phyloP scores from a whole-genome alignment of 2,797 vertebrate species.

The Paguma larvata region DNA sequence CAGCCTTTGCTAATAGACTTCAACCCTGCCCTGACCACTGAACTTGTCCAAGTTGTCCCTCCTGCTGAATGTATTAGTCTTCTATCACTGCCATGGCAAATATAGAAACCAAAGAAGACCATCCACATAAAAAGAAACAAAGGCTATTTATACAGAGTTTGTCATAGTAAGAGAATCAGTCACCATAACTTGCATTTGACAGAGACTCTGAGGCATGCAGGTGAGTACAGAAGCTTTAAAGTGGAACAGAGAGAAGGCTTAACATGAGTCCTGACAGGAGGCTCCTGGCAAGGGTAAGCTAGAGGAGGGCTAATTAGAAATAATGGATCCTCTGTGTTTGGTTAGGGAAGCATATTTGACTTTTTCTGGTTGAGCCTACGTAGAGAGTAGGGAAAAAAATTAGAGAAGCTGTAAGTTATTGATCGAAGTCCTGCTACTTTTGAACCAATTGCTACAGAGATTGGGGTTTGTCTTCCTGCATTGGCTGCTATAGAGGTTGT shows the following conservation, averaged over 20 bases:
- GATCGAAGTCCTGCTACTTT: background rate
- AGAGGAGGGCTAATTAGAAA: background rate
- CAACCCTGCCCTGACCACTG: fast-evolving
- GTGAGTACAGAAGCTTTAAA: background rate
- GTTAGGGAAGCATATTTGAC: background rate
- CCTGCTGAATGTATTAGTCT: background rate
- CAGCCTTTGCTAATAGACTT: background rate
- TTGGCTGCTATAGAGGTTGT: background rate
- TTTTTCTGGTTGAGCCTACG: background rate
- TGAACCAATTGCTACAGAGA: background rate
- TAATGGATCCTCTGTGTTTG: background rate
- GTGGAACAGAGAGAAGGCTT: background rate
- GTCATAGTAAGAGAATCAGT: background rate
- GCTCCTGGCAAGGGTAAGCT: background rate
- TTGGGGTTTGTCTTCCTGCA: background rate
- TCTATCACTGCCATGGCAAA: background rate
- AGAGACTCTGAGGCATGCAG: background rate
- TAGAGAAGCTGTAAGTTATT: background rate
- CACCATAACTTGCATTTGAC: background rate
- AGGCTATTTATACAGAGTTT: background rate
- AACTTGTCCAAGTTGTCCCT: background rate
- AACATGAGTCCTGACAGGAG: background rate
- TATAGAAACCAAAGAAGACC: background rate
- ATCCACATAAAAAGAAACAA: background rate
- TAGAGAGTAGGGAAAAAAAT: background rate